Base-by-base conservation (phyloP, 2,113 vertebrate genomes). In the Picathartes gymnocephalus region DNA sequence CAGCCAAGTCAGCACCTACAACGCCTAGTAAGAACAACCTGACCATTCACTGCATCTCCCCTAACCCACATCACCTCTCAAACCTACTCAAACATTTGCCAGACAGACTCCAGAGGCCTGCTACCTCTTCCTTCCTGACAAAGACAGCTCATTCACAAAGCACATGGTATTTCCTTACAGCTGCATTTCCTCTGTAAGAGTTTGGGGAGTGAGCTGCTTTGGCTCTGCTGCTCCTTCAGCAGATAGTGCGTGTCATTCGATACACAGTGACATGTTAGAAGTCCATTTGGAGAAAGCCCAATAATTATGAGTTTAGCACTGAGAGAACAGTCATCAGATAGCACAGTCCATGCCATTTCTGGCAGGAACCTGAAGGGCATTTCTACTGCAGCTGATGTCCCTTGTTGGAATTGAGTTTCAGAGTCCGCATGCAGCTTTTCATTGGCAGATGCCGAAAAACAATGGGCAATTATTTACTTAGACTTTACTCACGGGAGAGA, bases 281-380 rank as follows among this genome's bases (percentile, higher is more conserved):
- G 62, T 35, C 62, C 80, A 64, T 61, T 37, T 78, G 66, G 91
- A 73, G 62, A 80, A 81, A 90, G 65, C 21, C 72, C 85, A 93
- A 33, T 62, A 88, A 69, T 81, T 93, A 81, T 44, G 92, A 95
- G 74, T 53, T 86, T 81, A 93, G 13, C 71, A 74, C 81, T 91
- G 54, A 85, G 65, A 95, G 80, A 92, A 72, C n/a, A 88, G 60
- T 15, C 65, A 81, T 71, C 69, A 92, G 60, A 81, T 11, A 44
- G 82, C 42, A 88, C 0, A 0, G 65, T 19, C 81, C 57, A 77
- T 17, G 73, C 74, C 71, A 86, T 47, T 73, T 80, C 68, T 93
- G 58, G 48, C 91, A 92, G 53, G 53, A 51, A 85, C 44, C n/a
- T 47, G 56, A 80, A 91, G 65, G 66, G 17, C 73, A 84, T 31